Base-by-base conservation (phyloP, 2,797 vertebrate species). In the Protonibea diacanthus region DNA sequence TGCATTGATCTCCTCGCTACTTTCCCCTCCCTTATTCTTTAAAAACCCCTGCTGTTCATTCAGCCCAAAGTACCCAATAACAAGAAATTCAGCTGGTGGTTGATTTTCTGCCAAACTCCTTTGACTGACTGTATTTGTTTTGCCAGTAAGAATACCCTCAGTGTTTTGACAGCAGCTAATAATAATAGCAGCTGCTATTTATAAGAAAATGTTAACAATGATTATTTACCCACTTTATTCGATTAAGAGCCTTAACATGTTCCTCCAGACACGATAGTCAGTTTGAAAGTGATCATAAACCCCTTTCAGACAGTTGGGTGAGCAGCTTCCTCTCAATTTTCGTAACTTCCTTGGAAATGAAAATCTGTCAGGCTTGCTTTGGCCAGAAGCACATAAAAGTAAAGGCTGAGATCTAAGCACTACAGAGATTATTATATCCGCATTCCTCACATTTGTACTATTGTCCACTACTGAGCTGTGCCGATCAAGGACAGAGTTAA, bases 71-170 rank as follows among this genome's bases (percentile, higher is more conserved):
- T 51, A 59, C 21, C 42, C 51, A 71, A 17, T 48, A 20, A 57
- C 20, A 27, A 45, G 18, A 61, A 11, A 71, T 71, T 62, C 64
- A 69, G 74, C 40, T 33, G 23, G 20, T 61, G 53, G 58, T 69
- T 76, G 57, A 74, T 81, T 76, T 59, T 8, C 20, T 0, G 10
- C 42, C 60, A 63, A 23, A 56, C 25, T 27, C 8, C 40, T 42
- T 12, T 40, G 44, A 47, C 38, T 60, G 13, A 6, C 27, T 47
- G n/a, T 13, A 5, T 79, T 47, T 47, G 59, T 55, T 56, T 62
- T 53, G 20, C 11, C 40, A 25, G 51, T 64, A 66, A 74, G 73
- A 76, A 18, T 42, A 4, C 14, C 40, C 44, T 44, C 3, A 6
- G 8, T 60, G 48, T 48, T 57, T 57, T 42, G 68, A 69, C 51